Evolutionary conservation across 2,888 invertebrate genomes (phyloP), one percentile per base, ranked within the genome.

Genomic region (Leptinotarsa juncta): DNA sequence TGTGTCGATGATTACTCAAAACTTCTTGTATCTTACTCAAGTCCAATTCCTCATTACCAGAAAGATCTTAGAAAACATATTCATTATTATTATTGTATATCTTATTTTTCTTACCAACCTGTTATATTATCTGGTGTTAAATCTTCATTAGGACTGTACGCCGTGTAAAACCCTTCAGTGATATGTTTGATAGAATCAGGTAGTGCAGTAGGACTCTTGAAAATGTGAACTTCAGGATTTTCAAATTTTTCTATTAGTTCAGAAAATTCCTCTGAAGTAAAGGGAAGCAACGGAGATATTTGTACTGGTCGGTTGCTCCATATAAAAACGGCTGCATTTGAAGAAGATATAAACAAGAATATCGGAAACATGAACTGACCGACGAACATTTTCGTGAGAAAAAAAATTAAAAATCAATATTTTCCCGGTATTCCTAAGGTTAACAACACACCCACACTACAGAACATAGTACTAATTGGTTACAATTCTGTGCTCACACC

Each of bases 81-180:
- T 18, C 12, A 51, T 60, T 10, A 65, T 32, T 32, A 32, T 32
- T 55, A 57, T 20, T 66, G 12, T 53, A 66, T 66, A n/a, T 48
- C 60, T 23, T 18, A 18, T 48, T 26, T 20, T 48, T 3, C 23
- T 15, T 53, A 70, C 70, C 68, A 23, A 87, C 88, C 85, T 77
- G 84, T 84, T 18, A 81, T 80, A 78, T 87, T 83, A 55, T 85
- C 83, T 26, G 83, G 78, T 49, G 80, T 81, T 71, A 87, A 77
- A 71, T 85, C 81, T 18, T 82, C 85, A 77, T 85, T 88, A 1
- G 87, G 85, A 68, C 84, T 84, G 76, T 86, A 88, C 18, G 85
- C 81, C 7, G 84, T 86, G 73, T 84, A 81, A 78, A 82, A 84
- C 50, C 83, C 85, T 55, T 81, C 74, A 7, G 84, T 76, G 20